Percentiles rank a stretch among this genome's conserved stretches.
Conservation (phyloP, 2,113 vertebrate genomes). For the Oncorhynchus clarkii region DNA sequence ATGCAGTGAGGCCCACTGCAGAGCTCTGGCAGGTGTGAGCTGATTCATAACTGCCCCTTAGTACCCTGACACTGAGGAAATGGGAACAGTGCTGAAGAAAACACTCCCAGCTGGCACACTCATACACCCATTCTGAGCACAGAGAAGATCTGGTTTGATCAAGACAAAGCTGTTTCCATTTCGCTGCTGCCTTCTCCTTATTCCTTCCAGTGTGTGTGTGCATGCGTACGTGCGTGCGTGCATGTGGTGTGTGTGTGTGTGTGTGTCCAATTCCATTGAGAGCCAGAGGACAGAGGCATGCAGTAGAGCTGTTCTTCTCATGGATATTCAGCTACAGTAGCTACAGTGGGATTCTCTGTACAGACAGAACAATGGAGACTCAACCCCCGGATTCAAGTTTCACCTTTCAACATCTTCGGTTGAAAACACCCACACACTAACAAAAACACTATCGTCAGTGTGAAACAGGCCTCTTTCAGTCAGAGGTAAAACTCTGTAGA, state of each 20-base stretch:
- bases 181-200: slow-evolving; percentile 38
- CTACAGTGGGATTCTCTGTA: slow-evolving; percentile 16
- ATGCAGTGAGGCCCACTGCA: no score
- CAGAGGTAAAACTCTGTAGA: not conserved
- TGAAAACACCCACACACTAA: slow-evolving; percentile 6
- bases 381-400: slow-evolving; percentile 23
- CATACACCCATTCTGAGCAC: no score
- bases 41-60: no score
- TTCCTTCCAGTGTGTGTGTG: slow-evolving; percentile 17
- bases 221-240: not conserved
- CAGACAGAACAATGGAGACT: slow-evolving; percentile 31
- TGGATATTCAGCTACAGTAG: slow-evolving; percentile 37
- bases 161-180: slow-evolving; percentile 34
- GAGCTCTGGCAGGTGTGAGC: no score
- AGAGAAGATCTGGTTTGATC: slow-evolving; percentile 43
- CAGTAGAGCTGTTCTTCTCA: slow-evolving; percentile 24
- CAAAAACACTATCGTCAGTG: not conserved
- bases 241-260: not conserved
- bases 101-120: no score
- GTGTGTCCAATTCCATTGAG: not conserved
- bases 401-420: slow-evolving; percentile 3
- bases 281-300: slow-evolving; percentile 27
- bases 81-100: no score
- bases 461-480: slow-evolving; percentile 6
- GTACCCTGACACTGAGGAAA: no score